Evolutionary conservation across 64 coral and sea anemone genomes (phyloP), one percentile per base, ranked within the genome.

Genomic region (Pachyseris speciosa): DNA sequence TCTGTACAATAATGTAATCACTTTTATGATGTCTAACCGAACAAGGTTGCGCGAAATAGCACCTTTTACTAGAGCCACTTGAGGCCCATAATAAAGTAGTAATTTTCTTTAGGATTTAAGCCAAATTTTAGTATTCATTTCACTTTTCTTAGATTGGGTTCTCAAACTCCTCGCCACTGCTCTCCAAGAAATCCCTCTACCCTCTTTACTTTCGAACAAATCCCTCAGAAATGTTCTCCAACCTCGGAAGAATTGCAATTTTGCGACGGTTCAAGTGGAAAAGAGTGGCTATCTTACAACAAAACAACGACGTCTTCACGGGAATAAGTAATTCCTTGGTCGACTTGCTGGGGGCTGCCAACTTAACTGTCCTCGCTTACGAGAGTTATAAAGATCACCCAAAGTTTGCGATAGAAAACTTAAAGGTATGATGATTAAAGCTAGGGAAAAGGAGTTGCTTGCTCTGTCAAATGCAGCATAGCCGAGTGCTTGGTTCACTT

Each of bases 251-350:
- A 27, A 86, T 94, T 22, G 85, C 92, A 9, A 94, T 94, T 70
- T 37, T 94, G 25, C 79, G 81, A 39, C 69, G 92, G 34, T 94
- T 94, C 57, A 89, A 89, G 16, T 94, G 92, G 92, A 88, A 94
- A 52, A 88, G 69, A 75, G 92, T 94, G 19, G 92, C 92, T 13
- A 94, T 94, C 11, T 29, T 94, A 6, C 92, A 94, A 53, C 85
- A 88, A 60, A 94, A 94, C 68, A 94, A 94, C 44, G 92, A 94
- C 77, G 92, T 89, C 19, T 94, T 94, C 53, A 94, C 92, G n/a
- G 92, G 92, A 16, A 94, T 94, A 19, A 89, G 65, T 7, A 89
- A 94, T 63, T 94, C 92, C 57, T 76, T 94, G 16, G 92, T 78
- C 10, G 84, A 89, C 8, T 69, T 88, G 2, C 67, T 94, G 24